Evolutionary conservation across 2,888 invertebrate genomes (phyloP).

Genomic region (Diabrotica balteata): DNA sequence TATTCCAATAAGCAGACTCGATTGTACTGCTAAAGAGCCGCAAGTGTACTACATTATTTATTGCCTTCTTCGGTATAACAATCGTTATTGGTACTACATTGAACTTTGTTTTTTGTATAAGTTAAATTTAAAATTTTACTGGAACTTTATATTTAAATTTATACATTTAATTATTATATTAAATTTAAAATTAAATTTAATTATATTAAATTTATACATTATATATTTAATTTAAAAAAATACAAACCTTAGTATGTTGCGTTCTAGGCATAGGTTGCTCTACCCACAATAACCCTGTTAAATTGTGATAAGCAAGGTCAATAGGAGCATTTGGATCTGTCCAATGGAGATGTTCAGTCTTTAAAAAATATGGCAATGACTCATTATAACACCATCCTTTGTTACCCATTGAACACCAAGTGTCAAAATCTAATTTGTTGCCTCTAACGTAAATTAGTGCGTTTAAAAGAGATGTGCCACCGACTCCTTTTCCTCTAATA

Average conservation of each 20-base stretch:
- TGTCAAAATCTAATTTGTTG: slow-evolving; percentile 59
- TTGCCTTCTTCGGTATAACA: too few relatives aligned
- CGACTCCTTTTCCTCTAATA: slow-evolving; percentile 63
- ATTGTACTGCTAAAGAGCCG: too few relatives aligned
- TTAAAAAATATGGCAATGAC: slow-evolving; percentile 61
- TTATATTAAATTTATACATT: too few relatives aligned
- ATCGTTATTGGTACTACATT: too few relatives aligned
- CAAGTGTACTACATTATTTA: too few relatives aligned
- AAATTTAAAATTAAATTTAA: too few relatives aligned
- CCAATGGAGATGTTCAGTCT: slow-evolving; percentile 41
- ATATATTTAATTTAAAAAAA: too few relatives aligned
- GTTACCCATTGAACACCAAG: slow-evolving; percentile 57
- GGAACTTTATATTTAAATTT: too few relatives aligned
- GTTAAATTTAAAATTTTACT: too few relatives aligned
- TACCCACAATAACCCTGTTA: slow-evolving; percentile 32
- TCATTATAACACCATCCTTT: slow-evolving; percentile 65
- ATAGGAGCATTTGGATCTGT: slow-evolving; percentile 31
- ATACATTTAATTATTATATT: too few relatives aligned
- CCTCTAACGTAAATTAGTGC: slow-evolving; percentile 63
- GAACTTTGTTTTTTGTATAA: too few relatives aligned
- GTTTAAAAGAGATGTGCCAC: slow-evolving; percentile 62
- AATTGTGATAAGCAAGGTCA: slow-evolving; percentile 31
- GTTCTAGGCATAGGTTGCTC: slow-evolving; percentile 32
- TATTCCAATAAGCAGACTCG: too few relatives aligned
- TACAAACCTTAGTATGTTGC: slow-evolving; percentile 24